Percentiles rank a stretch among this genome's conserved stretches.
phyloP scores from a whole-genome alignment of 2,113 vertebrate genomes.

The Notechis scutatus region DNA sequence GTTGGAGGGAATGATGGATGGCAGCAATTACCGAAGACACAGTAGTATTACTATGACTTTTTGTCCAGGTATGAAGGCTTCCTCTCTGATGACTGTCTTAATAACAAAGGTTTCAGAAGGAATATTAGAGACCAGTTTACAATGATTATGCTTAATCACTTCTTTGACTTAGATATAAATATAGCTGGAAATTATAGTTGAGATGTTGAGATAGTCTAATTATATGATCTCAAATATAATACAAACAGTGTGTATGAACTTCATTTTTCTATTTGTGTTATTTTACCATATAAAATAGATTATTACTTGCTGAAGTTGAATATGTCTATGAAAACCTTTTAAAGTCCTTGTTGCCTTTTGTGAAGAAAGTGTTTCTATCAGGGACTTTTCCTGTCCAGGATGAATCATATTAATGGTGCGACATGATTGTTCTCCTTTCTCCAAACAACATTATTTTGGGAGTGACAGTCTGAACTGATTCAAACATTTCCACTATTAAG shows the following conservation, averaged over 20 bases:
- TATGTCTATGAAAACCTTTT: neutral
- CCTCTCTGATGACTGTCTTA: conserved; percentile 55
- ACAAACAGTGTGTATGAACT: neutral
- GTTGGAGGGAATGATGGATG: conserved; percentile 62
- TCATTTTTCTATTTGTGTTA: neutral
- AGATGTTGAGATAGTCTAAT: neutral
- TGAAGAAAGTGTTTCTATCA: neutral
- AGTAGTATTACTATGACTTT: conserved; percentile 63
- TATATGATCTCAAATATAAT: conserved; percentile 23
- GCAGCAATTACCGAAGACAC: conserved; percentile 63
- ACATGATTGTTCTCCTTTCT: neutral
- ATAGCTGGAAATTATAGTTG: neutral
- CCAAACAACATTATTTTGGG: neutral
- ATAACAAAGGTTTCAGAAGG: conserved; percentile 50
- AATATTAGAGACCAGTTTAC: conserved; percentile 46
- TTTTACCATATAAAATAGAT: neutral
- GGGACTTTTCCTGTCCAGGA: neutral
- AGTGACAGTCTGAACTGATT: neutral
- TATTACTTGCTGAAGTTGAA: neutral
- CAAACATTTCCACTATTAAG: neutral
- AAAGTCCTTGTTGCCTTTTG: neutral
- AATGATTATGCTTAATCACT: conserved; percentile 7
- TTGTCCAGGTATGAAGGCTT: conserved; percentile 57
- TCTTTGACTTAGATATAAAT: conserved; percentile 5
- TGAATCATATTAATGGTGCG: neutral